Evolutionary conservation across 2,888 invertebrate species (phyloP).

Genomic region (Drosophila affinis): DNA sequence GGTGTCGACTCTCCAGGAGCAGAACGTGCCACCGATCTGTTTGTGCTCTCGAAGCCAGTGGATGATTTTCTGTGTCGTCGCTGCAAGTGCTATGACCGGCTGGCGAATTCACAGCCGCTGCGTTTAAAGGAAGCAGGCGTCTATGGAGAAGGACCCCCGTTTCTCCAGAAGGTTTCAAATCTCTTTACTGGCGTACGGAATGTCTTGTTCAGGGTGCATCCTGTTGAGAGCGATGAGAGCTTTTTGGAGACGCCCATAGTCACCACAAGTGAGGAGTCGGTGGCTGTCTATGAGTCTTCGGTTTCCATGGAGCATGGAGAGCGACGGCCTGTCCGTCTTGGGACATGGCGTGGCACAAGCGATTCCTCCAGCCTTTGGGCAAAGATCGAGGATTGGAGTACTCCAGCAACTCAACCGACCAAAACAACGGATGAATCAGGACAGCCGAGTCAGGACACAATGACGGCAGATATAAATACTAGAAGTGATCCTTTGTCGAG

Average conservation of each 20-base stretch:
- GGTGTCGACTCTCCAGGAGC: background rate
- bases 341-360: conserved; percentile 26
- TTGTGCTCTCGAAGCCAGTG: conserved; percentile 28
- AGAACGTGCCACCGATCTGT: conserved; percentile 18
- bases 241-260: conserved; percentile 29
- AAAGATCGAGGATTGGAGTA: conserved; percentile 38
- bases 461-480: background rate
- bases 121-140: background rate
- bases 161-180: background rate
- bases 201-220: background rate
- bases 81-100: conserved; percentile 5
- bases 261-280: background rate
- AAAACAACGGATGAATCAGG: background rate
- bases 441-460: background rate
- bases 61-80: conserved; percentile 27
- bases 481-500: background rate
- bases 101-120: conserved; percentile 27
- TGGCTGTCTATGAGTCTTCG: background rate
- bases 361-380: conserved; percentile 38
- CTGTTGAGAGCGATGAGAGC: conserved; percentile 27
- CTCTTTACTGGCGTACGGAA: background rate
- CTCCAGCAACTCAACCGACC: background rate
- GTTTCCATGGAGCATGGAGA: conserved; percentile 1
- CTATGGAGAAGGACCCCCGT: background rate
- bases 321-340: background rate